Conservation (phyloP, 2,797 vertebrate species). For the Sitta carolinensis region DNA sequence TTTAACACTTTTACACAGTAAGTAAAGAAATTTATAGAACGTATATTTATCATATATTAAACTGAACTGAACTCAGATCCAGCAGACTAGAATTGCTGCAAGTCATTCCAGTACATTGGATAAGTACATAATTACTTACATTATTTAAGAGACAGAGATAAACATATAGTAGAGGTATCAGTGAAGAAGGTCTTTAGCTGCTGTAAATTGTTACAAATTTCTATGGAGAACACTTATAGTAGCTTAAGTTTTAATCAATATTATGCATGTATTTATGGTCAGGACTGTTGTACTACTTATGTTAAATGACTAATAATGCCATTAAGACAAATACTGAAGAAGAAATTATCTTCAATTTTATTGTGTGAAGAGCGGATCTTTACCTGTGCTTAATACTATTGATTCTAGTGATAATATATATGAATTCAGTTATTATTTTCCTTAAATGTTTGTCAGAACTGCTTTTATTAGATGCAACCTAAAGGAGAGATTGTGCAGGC, state of each 20-base stretch:
- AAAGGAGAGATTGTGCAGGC: neutral
- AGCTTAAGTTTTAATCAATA: conserved; percentile 44
- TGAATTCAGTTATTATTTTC: neutral
- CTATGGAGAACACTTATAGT: neutral
- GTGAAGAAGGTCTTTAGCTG: neutral
- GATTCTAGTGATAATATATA: neutral
- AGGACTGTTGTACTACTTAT: neutral
- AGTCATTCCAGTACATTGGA: neutral
- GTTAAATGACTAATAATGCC: conserved; percentile 9
- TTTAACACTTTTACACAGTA: neutral
- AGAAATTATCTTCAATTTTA: conserved; percentile 1
- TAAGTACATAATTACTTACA: conserved; percentile 6
- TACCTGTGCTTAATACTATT: conserved; percentile 19
- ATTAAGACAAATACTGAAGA: conserved; percentile 4
- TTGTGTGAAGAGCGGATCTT: neutral
- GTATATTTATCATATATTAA: neutral
- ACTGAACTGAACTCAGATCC: neutral
- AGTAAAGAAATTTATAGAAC: neutral
- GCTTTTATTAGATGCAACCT: neutral
- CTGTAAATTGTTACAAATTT: conserved; percentile 15
- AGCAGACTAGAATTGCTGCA: neutral
- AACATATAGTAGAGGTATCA: neutral
- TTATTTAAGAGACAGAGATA: neutral
- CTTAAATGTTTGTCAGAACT: neutral
- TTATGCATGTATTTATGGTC: conserved; percentile 1